These are phyloP conservation scores for Megaceryle alcyon DNA, from an alignment of 2,797 vertebrate genomes.

Conservation along the genomic window DNA sequence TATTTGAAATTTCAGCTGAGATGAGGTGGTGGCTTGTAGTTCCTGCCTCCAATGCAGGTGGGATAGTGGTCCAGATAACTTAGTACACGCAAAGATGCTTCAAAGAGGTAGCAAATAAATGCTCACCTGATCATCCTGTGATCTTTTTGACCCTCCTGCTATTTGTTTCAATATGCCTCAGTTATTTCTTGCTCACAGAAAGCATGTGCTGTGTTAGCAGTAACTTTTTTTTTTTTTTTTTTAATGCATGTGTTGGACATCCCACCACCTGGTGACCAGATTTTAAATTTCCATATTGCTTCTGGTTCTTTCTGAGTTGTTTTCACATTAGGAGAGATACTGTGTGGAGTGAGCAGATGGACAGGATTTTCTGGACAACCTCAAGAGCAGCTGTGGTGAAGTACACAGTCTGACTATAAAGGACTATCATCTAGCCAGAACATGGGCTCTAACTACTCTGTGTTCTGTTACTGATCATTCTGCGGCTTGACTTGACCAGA, in stretches of 20 bases:
- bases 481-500: neutral
- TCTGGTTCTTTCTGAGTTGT: neutral
- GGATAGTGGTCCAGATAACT: neutral
- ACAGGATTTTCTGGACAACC: neutral
- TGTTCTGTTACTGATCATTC: neutral
- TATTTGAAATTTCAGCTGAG: neutral
- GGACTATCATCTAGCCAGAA: neutral
- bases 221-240: neutral
- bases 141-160: neutral
- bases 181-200: conserved; percentile 8
- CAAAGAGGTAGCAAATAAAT: neutral
- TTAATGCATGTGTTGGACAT: neutral
- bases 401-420: neutral
- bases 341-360: neutral
- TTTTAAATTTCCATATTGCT: neutral
- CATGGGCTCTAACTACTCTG: neutral
- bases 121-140: neutral
- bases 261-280: neutral
- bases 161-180: neutral
- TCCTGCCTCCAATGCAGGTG: neutral
- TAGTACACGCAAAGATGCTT: neutral
- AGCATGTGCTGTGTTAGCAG: neutral
- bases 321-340: neutral
- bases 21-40: neutral
- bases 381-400: neutral